These are phyloP conservation scores for Vulpes ferrilata DNA, from an alignment of 2,113 vertebrate species.

Conservation along the genomic window DNA sequence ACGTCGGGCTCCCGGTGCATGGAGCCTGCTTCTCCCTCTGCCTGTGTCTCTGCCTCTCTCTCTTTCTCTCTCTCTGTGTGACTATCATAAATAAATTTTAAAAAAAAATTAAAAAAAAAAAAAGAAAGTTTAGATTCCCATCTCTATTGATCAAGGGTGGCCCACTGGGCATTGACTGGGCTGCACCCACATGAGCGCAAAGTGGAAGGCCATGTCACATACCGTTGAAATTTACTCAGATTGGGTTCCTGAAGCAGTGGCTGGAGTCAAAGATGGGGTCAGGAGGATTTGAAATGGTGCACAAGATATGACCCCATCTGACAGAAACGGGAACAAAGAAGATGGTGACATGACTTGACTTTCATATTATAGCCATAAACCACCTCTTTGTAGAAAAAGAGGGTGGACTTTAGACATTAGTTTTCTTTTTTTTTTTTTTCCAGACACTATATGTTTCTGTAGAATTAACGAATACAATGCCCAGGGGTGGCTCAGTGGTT, in stretches of 20 bases:
- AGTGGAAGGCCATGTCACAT: neutral
- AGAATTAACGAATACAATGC: slow-evolving; percentile 38
- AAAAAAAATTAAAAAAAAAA: no score
- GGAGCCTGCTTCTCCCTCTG: no score
- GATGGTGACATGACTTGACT: neutral
- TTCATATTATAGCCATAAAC: neutral
- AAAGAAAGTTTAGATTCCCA: neutral
- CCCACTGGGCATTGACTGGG: rapidly evolving
- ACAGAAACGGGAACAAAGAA: neutral
- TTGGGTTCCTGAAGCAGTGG: neutral
- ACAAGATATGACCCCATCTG: neutral
- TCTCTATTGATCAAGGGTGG: neutral
- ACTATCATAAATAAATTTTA: no score
- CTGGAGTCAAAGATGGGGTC: neutral
- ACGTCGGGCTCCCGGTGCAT: no score
- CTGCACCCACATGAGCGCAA: neutral
- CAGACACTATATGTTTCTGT: slow-evolving; percentile 13
- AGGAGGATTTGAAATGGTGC: neutral
- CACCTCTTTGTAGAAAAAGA: slow-evolving; percentile 36
- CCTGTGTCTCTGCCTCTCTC: no score
- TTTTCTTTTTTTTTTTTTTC: slow-evolving; percentile 3
- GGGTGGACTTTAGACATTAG: neutral
- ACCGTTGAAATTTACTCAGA: neutral
- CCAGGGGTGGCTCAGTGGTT: neutral
- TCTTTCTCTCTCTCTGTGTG: no score